Base-by-base conservation (phyloP, 1,140 invertebrate genomes). In the Cyclargus thomasi region DNA sequence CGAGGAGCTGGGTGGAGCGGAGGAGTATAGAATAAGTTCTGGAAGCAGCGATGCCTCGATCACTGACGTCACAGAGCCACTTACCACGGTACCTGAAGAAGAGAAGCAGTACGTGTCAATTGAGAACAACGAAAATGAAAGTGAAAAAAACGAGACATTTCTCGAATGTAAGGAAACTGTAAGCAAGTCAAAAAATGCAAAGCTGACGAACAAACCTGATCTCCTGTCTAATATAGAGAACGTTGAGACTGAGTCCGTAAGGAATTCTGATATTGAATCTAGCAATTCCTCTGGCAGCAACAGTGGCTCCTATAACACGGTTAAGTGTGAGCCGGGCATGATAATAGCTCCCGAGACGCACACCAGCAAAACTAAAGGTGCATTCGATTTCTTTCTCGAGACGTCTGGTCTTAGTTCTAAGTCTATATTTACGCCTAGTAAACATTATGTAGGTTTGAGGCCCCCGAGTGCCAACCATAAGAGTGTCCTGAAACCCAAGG, bases 371-470 rank as follows among this genome's bases (percentile, higher is more conserved):
- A 77, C 71, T 39, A 85, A 85, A 63, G 81, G 86, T 35, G 79
- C 93, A 29, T 95, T 94, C 70, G 95, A 96, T 82, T 93, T 94
- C 77, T 96, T 96, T 75, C 84, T 96, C 18, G 95, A 96, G 79
- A 94, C 94, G 21, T 96, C 95, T 67, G 95, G 95, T 63, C 92
- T 96, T 53, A 96, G 95, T 87, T 95, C 95, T 70, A 96, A 96
- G 83, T 95, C 95, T 6, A 95, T 96, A 73, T 91, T 96, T 69
- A 95, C 94, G 2, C 94, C 95, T 0, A 93, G 92, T 59, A 92
- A 94, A 71, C 79, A 76, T 64, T 87, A 85, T 64, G 39, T 86
- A 17, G 80, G 79, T 39, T 63, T 82, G 71, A 82, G 90, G 71
- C 90, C 90, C 17, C 89, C 95, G 47, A 92, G 94, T 68, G 95